Evolutionary conservation across 1,140 invertebrate genomes (phyloP).

Genomic region (Cecropterus lyciades): DNA sequence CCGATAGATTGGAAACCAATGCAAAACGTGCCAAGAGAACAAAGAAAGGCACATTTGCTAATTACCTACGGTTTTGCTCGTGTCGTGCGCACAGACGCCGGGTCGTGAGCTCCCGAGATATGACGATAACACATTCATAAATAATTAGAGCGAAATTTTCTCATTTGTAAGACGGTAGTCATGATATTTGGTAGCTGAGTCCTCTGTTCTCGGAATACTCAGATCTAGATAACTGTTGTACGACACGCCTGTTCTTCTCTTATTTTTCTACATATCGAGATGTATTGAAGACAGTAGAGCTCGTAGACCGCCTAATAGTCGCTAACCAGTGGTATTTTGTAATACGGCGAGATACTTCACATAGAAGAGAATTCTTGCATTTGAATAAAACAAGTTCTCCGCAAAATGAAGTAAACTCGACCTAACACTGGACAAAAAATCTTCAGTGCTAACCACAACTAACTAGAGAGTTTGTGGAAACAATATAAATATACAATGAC

Average conservation of each 20-base stretch:
- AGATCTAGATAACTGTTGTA: constrained; percentile 77
- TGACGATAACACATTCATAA: constrained; percentile 84
- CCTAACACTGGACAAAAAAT: constrained; percentile 2
- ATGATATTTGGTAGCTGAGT: constrained; percentile 82
- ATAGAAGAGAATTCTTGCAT: constrained; percentile 3
- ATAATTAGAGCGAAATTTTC: constrained; percentile 85
- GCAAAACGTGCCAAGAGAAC: constrained; percentile 80
- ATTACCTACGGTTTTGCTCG: constrained; percentile 80
- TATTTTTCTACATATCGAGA: constrained; percentile 65
- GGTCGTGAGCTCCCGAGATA: constrained; percentile 82
- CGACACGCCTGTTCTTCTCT: constrained; percentile 74
- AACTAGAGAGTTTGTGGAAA: constrained; percentile 28
- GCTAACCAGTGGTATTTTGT: not conserved
- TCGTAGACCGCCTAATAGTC: constrained; percentile 30
- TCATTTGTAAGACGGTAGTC: constrained; percentile 83
- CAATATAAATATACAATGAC: constrained; percentile 36
- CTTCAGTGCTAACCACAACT: constrained; percentile 21
- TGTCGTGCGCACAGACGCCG: constrained; percentile 79
- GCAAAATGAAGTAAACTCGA: constrained; percentile 4
- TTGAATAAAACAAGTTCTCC: not conserved
- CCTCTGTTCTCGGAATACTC: constrained; percentile 74
- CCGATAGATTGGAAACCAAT: constrained; percentile 72
- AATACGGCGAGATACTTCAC: not conserved
- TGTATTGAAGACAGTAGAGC: constrained; percentile 48
- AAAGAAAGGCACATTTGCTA: constrained; percentile 84